Base-by-base conservation (phyloP, 2,113 vertebrate species). In the Oryzias melastigma region DNA sequence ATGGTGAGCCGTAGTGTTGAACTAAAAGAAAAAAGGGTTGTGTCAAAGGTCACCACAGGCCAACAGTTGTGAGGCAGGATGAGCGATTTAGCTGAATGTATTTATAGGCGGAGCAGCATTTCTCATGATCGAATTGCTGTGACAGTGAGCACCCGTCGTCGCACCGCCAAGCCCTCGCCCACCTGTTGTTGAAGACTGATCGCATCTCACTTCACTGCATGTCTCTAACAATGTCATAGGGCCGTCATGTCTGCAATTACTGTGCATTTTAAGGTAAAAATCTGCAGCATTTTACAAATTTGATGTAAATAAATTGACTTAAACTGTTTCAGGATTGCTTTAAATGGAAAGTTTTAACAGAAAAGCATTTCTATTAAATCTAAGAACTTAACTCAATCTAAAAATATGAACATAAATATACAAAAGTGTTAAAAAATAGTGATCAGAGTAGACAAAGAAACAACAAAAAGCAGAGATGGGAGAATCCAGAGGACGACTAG, bases 61-160 rank as follows among this genome's bases (percentile, higher is more conserved):
- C 60, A 58, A 78, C 84, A 88, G 79, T 77, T 76, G 83, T 68
- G 49, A 58, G 41, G 75, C 58, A 78, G 69, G 70, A 79, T 73
- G 73, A 71, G 80, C 68, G 50, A 42, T 58, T 60, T 57, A 81
- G 70, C 71, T 46, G 56, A 51, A 24, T 80, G 83, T 95, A 94
- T 94, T 95, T 94, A 92, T 93, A 94, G 93, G 47, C 61, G 35
- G 41, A 51, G 65, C n/a, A 65, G 45, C 68, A 85, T 91, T 79
- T 86, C 84, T 85, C 82, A 54, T 79, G 82, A 88, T 91, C 90
- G 45, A 22, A 87, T 95, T 93, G 85, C 88, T 76, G 65, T 86
- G 68, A 76, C 78, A 58, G 59, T 58, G 73, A 70, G 70, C 48
- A 52, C 46, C 5, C 50, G 22, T 22, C 22, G 75, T 77, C 45